phyloP scores from a whole-genome alignment of 2,888 invertebrate genomes.

The Thumatha senex region DNA sequence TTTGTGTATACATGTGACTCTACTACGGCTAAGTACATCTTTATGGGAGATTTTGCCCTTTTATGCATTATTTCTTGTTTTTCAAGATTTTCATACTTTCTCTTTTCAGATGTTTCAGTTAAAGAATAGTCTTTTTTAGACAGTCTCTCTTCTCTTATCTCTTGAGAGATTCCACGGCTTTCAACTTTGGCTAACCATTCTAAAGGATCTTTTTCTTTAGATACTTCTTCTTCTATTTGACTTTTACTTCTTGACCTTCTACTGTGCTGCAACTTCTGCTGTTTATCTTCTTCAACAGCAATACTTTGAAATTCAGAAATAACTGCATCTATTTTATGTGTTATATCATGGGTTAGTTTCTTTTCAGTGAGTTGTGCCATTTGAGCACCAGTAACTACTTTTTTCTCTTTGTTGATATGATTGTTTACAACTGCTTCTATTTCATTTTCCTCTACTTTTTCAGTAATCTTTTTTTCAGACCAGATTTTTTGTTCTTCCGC shows the following conservation, averaged over 20 bases:
- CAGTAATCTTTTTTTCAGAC: constrained; percentile 8
- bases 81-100: constrained; percentile 41
- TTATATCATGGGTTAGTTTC: constrained; percentile 60
- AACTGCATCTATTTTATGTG: constrained; percentile 66
- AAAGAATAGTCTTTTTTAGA: constrained; percentile 35
- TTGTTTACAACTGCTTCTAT: constrained; percentile 16
- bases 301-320: constrained; percentile 69
- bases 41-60: constrained; percentile 45
- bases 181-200: constrained; percentile 58
- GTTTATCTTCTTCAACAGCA: constrained; percentile 49
- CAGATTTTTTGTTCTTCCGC: constrained; percentile 12
- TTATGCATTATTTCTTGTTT: constrained; percentile 31
- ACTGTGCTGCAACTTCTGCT: constrained; percentile 27
- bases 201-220: constrained; percentile 52
- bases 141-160: constrained; percentile 21
- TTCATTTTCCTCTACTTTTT: constrained; percentile 8
- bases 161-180: constrained; percentile 36
- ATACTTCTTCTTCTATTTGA: constrained; percentile 55
- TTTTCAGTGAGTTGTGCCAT: constrained; percentile 69
- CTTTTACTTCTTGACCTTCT: constrained; percentile 60
- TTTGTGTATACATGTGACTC: constrained; percentile 75
- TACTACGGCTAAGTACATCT: constrained; percentile 69
- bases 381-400: constrained; percentile 55
- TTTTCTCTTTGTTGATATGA: constrained; percentile 23
- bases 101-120: constrained; percentile 40